A percentile compares a stretch with the other conserved stretches of the same genome.
phyloP scores from a whole-genome alignment of 2,113 vertebrate genomes.

The Cephalopholis sonnerati region DNA sequence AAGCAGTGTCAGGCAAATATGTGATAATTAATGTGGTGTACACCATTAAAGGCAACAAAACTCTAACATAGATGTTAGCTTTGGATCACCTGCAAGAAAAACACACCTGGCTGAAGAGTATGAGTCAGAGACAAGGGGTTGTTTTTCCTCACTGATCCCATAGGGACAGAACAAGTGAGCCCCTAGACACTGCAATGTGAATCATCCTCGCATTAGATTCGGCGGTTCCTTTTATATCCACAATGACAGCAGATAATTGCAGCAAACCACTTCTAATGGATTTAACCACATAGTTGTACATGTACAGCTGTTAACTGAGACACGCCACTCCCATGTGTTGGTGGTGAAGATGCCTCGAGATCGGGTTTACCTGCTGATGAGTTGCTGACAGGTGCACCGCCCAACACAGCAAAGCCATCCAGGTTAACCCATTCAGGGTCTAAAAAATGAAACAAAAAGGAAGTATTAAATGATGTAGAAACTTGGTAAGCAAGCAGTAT shows the following conservation, averaged over 20 bases:
- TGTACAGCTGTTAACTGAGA: background rate
- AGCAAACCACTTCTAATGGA: background rate
- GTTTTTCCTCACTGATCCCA: slow-evolving; percentile 15
- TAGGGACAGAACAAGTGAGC: slow-evolving; percentile 23
- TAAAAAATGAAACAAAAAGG: slow-evolving; percentile 52
- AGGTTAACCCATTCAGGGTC: slow-evolving; percentile 85
- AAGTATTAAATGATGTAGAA: slow-evolving; percentile 27
- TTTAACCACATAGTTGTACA: slow-evolving; percentile 22
- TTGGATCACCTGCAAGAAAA: slow-evolving; percentile 38
- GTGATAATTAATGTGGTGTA: slow-evolving; percentile 9
- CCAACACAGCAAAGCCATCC: slow-evolving; percentile 86
- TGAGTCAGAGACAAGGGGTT: slow-evolving; percentile 32
- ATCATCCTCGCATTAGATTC: slow-evolving; percentile 17
- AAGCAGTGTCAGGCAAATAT: slow-evolving; percentile 26
- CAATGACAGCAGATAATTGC: slow-evolving; percentile 31
- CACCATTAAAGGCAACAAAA: slow-evolving; percentile 5
- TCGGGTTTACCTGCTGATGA: slow-evolving; percentile 80
- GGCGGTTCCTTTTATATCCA: slow-evolving; percentile 15
- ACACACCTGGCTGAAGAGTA: slow-evolving; percentile 10
- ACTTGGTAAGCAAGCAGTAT: background rate
- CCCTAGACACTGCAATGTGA: slow-evolving; percentile 8
- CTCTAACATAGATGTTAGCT: background rate
- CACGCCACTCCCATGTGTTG: background rate
- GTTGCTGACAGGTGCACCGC: slow-evolving; percentile 80
- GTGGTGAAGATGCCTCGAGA: slow-evolving; percentile 25